phyloP scores from a whole-genome alignment of 2,797 vertebrate genomes.

The Amblyopsis hoosieri region DNA sequence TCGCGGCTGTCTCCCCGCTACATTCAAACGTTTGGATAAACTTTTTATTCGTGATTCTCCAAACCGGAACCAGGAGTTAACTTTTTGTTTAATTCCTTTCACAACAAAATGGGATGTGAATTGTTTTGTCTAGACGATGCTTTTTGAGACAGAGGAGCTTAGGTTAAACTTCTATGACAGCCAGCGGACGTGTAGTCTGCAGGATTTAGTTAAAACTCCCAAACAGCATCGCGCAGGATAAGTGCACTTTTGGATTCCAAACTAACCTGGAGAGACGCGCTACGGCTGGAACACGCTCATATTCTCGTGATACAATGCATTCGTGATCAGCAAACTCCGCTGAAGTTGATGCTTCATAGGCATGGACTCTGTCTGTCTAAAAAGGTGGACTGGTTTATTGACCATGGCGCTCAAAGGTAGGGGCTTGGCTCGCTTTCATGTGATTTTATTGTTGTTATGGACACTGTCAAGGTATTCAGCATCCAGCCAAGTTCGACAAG shows the following conservation, averaged over 20 bases:
- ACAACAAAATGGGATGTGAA: conserved; percentile 11
- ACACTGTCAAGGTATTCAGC: conserved; percentile 72
- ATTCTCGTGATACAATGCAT: conserved; percentile 64
- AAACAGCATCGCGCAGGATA: neutral
- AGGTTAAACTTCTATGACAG: conserved; percentile 41
- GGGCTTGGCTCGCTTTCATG: conserved; percentile 63
- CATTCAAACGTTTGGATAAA: conserved; percentile 53
- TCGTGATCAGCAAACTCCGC: conserved; percentile 36
- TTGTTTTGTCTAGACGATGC: conserved; percentile 22
- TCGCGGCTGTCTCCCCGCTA: neutral
- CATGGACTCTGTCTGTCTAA: conserved; percentile 73
- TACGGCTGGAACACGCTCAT: neutral
- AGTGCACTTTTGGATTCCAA: conserved; percentile 36
- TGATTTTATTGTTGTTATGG: conserved; percentile 77
- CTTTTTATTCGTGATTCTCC: conserved; percentile 28
- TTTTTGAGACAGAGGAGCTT: conserved; percentile 37
- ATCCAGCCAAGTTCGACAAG: conserved; percentile 90
- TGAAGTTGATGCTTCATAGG: conserved; percentile 75
- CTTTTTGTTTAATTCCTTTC: conserved; percentile 27
- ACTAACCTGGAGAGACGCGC: no score
- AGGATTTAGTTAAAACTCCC: conserved; percentile 18
- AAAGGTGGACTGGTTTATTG: conserved; percentile 68
- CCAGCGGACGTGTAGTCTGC: conserved; percentile 26
- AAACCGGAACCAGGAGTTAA: conserved; percentile 18
- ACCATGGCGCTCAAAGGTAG: conserved; percentile 76